Evolutionary conservation across 2,797 vertebrate species (phyloP).

Genomic region (Malacoraja senta): DNA sequence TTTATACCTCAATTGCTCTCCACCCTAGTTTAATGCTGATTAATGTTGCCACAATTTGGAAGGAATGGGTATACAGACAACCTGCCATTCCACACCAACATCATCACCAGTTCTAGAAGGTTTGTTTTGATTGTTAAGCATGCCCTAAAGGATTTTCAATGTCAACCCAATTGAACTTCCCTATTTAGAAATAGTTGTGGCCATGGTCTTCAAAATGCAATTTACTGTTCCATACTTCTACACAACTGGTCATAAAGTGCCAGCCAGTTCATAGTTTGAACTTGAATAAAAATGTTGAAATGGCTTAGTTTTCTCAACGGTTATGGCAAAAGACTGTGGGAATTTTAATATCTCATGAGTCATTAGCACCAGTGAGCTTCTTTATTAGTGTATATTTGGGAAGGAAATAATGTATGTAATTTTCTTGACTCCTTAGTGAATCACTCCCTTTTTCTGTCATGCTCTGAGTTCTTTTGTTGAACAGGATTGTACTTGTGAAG

Average conservation of each 20-base stretch:
- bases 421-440: neutral
- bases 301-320: neutral
- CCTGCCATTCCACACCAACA: neutral
- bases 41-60: neutral
- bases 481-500: neutral
- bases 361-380: neutral
- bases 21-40: neutral
- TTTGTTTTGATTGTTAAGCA: neutral
- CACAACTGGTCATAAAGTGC: neutral
- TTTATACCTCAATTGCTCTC: neutral
- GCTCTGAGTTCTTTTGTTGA: neutral
- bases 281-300: neutral
- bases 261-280: neutral
- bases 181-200: neutral
- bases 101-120: too few species aligned
- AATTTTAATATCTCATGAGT: neutral
- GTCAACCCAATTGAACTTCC: neutral
- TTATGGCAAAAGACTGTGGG: too few species aligned
- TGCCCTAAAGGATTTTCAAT: neutral
- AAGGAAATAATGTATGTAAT: neutral
- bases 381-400: neutral
- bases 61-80: neutral
- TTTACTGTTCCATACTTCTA: neutral
- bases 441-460: neutral
- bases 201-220: conserved; percentile 3